A percentile compares a stretch with the other conserved stretches of the same genome.
Conservation (phyloP, 2,797 vertebrate species). For the Steatocranus sp. region DNA sequence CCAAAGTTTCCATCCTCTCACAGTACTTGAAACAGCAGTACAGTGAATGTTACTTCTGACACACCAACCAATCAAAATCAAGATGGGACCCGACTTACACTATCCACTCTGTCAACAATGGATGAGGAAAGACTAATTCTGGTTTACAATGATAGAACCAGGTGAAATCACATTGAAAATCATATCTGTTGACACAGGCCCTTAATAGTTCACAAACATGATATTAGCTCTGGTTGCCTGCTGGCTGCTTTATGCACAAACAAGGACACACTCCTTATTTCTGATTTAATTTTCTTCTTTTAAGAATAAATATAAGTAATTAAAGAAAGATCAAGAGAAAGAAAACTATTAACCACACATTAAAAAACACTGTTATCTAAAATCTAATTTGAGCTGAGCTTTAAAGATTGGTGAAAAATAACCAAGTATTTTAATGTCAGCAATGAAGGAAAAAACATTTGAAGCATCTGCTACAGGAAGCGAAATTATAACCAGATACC, state of each 20-base stretch:
- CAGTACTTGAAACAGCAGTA: neutral
- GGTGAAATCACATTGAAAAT: neutral
- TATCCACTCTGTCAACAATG: neutral
- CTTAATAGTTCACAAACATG: neutral
- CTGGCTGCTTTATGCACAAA: neutral
- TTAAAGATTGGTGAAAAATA: neutral
- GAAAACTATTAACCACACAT: neutral
- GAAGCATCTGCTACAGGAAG: neutral
- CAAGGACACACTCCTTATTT: neutral
- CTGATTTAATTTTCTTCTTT: neutral
- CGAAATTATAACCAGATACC: neutral
- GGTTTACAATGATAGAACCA: neutral
- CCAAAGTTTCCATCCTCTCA: too few relatives aligned
- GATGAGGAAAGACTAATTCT: neutral
- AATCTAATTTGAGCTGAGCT: neutral
- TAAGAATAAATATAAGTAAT: neutral
- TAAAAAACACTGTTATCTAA: neutral
- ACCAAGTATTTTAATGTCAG: neutral
- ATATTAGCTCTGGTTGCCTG: neutral
- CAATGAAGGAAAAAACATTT: neutral
- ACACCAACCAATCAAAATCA: neutral
- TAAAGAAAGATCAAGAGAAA: neutral
- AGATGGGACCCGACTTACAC: neutral
- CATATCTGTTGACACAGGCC: neutral
- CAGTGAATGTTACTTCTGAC: neutral